Evolutionary conservation across 1,140 invertebrate species (phyloP).

Genomic region (Hormaphis cornu): DNA sequence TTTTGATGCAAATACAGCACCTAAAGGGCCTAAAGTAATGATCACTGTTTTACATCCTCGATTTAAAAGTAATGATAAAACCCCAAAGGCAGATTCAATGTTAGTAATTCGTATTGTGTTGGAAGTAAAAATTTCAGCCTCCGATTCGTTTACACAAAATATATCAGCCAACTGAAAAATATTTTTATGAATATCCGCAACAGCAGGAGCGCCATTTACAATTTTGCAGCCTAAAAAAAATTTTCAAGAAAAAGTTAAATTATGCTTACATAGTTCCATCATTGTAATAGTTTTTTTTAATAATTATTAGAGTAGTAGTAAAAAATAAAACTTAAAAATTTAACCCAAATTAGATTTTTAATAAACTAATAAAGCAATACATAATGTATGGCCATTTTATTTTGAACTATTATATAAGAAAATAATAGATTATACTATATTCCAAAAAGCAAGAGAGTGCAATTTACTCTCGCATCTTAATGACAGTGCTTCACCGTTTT

Average conservation of each 20-base stretch:
- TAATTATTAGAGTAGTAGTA: no score
- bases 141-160: conserved; percentile 85
- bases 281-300: no score
- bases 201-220: conserved; percentile 79
- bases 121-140: conserved; percentile 42
- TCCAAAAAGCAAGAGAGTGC: not conserved
- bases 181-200: conserved; percentile 50
- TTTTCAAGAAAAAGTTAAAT: conserved; percentile 41
- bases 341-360: no score
- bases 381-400: no score
- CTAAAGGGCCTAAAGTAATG: conserved; percentile 68
- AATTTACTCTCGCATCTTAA: not conserved
- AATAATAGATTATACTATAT: not conserved
- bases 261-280: no score
- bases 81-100: conserved; percentile 38
- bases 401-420: no score
- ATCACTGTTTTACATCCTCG: conserved; percentile 66
- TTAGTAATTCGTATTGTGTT: not conserved
- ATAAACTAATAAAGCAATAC: no score
- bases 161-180: conserved; percentile 62
- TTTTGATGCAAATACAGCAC: conserved; percentile 56
- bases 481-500: not conserved
- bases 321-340: no score
- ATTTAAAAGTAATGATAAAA: conserved; percentile 39
- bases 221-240: conserved; percentile 52